A percentile compares a stretch with the other conserved stretches of the same genome.
Conservation (phyloP, 2,888 invertebrate species). For the Tipula unca region DNA sequence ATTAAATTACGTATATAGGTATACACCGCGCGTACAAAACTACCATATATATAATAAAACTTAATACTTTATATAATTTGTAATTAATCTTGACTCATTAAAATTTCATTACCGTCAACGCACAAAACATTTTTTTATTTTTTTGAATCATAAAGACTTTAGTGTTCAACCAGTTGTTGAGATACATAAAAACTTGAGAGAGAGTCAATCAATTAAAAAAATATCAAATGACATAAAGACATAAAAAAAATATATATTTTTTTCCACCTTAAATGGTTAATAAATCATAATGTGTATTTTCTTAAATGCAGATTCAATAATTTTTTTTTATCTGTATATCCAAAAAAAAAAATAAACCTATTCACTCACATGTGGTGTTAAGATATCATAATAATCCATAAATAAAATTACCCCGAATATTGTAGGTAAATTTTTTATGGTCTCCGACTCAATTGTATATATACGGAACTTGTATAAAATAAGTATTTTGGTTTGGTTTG, state of each 20-base stretch:
- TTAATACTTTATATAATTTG: not conserved
- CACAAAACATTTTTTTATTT: not conserved
- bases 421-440: not conserved
- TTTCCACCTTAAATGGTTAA: constrained; percentile 2
- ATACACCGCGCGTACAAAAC: not conserved
- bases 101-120: not conserved
- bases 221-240: not conserved
- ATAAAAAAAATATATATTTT: not conserved
- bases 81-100: not conserved
- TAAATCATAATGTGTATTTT: not conserved
- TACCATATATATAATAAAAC: not conserved
- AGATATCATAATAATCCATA: constrained; percentile 14
- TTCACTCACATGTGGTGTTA: not conserved
- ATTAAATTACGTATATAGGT: too few species aligned
- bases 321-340: not conserved
- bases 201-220: constrained; percentile 8
- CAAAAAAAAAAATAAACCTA: not conserved
- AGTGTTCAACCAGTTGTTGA: not conserved
- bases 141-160: not conserved
- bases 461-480: not conserved
- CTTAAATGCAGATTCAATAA: not conserved
- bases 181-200: not conserved
- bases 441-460: not conserved
- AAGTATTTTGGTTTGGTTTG: not conserved
- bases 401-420: not conserved